Evolutionary conservation across 1,140 invertebrate species (phyloP).

Genomic region (Mya arenaria): DNA sequence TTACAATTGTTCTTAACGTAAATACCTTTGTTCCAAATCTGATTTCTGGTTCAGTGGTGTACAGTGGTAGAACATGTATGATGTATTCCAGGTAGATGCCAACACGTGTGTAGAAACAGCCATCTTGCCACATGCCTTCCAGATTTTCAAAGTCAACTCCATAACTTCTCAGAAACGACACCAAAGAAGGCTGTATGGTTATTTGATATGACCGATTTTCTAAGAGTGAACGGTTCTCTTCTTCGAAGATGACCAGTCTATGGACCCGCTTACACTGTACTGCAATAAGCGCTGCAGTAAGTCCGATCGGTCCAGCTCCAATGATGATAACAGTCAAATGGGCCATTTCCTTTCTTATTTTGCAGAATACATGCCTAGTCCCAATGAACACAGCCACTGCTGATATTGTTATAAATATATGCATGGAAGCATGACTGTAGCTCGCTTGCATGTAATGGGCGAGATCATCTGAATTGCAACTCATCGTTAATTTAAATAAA

Average conservation of each 20-base stretch:
- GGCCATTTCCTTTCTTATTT: slow-evolving; percentile 58
- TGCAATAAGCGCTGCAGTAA: slow-evolving; percentile 67
- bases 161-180: slow-evolving; percentile 64
- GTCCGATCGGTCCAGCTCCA: slow-evolving; percentile 73
- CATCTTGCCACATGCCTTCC: slow-evolving; percentile 74
- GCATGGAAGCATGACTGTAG: slow-evolving; percentile 41
- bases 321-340: slow-evolving; percentile 67
- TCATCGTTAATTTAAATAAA: too few species aligned
- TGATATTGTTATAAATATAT: slow-evolving; percentile 66
- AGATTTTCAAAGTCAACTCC: slow-evolving; percentile 79
- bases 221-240: slow-evolving; percentile 60
- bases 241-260: slow-evolving; percentile 70
- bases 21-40: slow-evolving; percentile 75
- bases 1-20: too few species aligned
- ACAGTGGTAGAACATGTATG: slow-evolving; percentile 60
- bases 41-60: slow-evolving; percentile 63
- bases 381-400: slow-evolving; percentile 68
- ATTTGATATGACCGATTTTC: slow-evolving; percentile 72
- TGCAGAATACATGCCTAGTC: slow-evolving; percentile 64
- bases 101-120: slow-evolving; percentile 74
- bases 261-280: slow-evolving; percentile 66
- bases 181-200: slow-evolving; percentile 69
- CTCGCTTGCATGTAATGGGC: background rate
- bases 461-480: slow-evolving; percentile 17
- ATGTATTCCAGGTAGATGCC: slow-evolving; percentile 78